Percentiles rank a stretch among this genome's conserved stretches.
These are phyloP conservation scores for Heliconius eleuchia DNA, from an alignment of 1,140 invertebrate species.

Conservation along the genomic window DNA sequence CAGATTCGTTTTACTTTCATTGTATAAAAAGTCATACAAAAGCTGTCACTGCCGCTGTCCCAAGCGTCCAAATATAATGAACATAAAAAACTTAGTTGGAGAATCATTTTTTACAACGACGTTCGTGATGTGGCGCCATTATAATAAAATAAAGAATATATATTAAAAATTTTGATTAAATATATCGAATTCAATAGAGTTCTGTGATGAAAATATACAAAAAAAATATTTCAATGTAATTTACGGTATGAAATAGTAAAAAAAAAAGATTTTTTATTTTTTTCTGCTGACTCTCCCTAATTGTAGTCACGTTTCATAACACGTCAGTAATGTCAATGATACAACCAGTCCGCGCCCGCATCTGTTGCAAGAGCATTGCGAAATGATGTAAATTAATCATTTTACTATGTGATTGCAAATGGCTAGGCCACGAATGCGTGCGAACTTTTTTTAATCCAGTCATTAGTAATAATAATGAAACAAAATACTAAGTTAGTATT, in stretches of 20 bases:
- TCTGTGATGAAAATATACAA: not conserved
- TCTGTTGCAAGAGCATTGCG: conserved; percentile 48
- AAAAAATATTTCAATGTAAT: not conserved
- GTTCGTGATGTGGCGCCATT: not conserved
- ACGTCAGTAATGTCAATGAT: conserved; percentile 46
- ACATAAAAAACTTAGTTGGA: not conserved
- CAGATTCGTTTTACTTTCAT: conserved; percentile 9
- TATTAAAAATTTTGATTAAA: not conserved
- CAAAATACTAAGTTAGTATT: not conserved
- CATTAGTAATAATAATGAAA: not conserved
- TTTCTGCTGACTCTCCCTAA: conserved; percentile 9
- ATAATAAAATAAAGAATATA: not conserved
- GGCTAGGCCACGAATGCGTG: conserved; percentile 12
- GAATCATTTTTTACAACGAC: not conserved
- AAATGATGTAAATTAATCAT: conserved; percentile 46
- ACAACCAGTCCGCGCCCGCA: conserved; percentile 44
- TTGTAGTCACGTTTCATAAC: conserved; percentile 20
- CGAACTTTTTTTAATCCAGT: conserved; percentile 11
- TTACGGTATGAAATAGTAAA: not conserved
- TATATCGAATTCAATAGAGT: not conserved
- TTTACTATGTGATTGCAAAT: conserved; percentile 18
- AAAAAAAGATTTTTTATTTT: not conserved
- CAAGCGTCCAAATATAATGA: not conserved
- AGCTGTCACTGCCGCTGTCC: not conserved
- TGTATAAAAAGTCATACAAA: conserved; percentile 2